Percentiles rank a stretch among this genome's conserved stretches.
Evolutionary conservation across 2,888 invertebrate genomes (phyloP).

Genomic region (Neoascia interrupta): DNA sequence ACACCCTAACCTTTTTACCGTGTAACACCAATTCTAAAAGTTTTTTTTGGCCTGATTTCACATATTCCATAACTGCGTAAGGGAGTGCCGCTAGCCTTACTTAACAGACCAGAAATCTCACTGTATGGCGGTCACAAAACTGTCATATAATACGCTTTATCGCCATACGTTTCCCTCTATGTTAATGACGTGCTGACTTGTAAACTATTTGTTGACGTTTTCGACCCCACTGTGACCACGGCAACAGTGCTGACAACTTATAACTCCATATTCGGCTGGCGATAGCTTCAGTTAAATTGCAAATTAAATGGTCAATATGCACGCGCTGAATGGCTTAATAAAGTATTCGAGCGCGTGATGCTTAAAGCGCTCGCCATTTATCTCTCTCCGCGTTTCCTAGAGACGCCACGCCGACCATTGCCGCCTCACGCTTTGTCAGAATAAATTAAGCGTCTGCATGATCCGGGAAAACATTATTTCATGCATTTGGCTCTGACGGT

Average conservation of each 20-base stretch:
- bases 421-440: constrained; percentile 41
- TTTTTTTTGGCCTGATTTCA: too few relatives aligned
- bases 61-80: too few relatives aligned
- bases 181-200: too few relatives aligned
- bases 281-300: constrained; percentile 48
- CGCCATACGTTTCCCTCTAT: too few relatives aligned
- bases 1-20: too few relatives aligned
- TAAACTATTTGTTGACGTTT: too few relatives aligned
- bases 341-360: constrained; percentile 57
- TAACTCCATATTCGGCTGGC: constrained; percentile 28
- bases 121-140: too few relatives aligned
- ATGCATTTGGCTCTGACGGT: constrained; percentile 28
- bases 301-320: constrained; percentile 60
- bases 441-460: constrained; percentile 56
- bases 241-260: constrained; percentile 1
- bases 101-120: too few relatives aligned
- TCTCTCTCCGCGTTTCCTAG: not conserved
- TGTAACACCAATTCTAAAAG: too few relatives aligned
- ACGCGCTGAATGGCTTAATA: constrained; percentile 64
- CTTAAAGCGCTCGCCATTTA: constrained; percentile 42
- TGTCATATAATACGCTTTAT: too few relatives aligned
- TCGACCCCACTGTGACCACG: constrained; percentile 33
- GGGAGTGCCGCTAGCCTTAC: too few relatives aligned
- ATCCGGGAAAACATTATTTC: constrained; percentile 53
- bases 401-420: not conserved